Base-by-base conservation (phyloP, 1,140 invertebrate species). In the Saxidomus purpurata region DNA sequence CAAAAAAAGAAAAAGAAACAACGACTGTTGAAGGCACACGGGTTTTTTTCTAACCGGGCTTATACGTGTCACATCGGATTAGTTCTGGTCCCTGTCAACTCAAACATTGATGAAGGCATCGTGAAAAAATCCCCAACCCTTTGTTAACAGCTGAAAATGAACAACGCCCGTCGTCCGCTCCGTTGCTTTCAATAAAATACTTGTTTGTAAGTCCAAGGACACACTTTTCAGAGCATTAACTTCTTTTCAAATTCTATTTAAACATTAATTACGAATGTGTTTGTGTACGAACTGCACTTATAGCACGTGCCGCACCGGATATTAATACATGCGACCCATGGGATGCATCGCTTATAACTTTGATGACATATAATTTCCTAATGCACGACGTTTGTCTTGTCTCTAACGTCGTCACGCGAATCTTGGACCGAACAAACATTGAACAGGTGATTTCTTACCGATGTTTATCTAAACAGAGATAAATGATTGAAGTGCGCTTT, bases 291-390 rank as follows among this genome's bases (percentile, higher is more conserved):
- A 38, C 36, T 31, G 36, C 17, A 34, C 28, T 22, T 1, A 40
- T 38, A 38, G 52, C 82, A 71, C 82, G 82, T 55, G 82, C 43
- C 63, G 25, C 13, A 22, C 2, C 34, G 82, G 67, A 71, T 31
- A 63, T 74, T 31, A 63, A n/a, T 67, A 3, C 19, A 19, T 71
- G 15, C 34, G 34, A 71, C 25, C 40, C 38, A 67, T 34, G 34
- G 28, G 19, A 71, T 17, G 82, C 40, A 85, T 63, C 82, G 82
- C 82, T 52, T 85, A 34, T 71, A 43, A 13, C 34, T 40, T 52
- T 85, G 47, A 85, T 85, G 47, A 85, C 63, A 59, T 25, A 61
- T 85, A 85, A 34, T 85, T 85, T 38, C 4, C 36, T 38, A 36
- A 38, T 38, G 22, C 34, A 71, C 36, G 34, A 71, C 36, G 38